Evolutionary conservation across 1,140 invertebrate genomes (phyloP).

Genomic region (Oryzaephilus surinamensis): DNA sequence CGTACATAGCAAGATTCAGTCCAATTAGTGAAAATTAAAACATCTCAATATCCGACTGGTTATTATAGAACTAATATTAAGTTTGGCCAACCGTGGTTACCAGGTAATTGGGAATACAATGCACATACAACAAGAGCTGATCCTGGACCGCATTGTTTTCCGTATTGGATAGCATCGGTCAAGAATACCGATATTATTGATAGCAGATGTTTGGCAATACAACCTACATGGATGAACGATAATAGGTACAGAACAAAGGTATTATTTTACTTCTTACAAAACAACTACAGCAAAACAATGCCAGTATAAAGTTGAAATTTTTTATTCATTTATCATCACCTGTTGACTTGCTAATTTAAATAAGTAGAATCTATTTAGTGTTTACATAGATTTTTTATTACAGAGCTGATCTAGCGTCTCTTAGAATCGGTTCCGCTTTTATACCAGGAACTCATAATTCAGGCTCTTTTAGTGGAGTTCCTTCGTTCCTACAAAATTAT

Average conservation of each 20-base stretch:
- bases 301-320: no score
- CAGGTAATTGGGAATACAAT: slow-evolving; percentile 23
- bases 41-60: slow-evolving; percentile 15
- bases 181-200: slow-evolving; percentile 38
- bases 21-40: slow-evolving; percentile 9
- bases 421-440: slow-evolving; percentile 44
- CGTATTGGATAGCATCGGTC: slow-evolving; percentile 44
- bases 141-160: slow-evolving; percentile 33
- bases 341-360: no score
- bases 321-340: no score
- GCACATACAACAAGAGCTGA: slow-evolving; percentile 13
- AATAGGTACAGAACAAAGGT: slow-evolving; percentile 39
- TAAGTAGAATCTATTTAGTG: not conserved
- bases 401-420: slow-evolving; percentile 37
- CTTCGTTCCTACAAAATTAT: slow-evolving; percentile 37
- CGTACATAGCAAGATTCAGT: slow-evolving; percentile 12
- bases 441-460: slow-evolving; percentile 60
- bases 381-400: slow-evolving; percentile 24
- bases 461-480: slow-evolving; percentile 44
- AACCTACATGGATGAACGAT: slow-evolving; percentile 55
- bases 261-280: no score
- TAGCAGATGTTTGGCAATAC: slow-evolving; percentile 46
- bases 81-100: slow-evolving; percentile 21
- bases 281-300: no score
- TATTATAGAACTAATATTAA: slow-evolving; percentile 20